These are phyloP conservation scores for Caretta caretta DNA, from an alignment of 2,113 vertebrate species.

Conservation along the genomic window DNA sequence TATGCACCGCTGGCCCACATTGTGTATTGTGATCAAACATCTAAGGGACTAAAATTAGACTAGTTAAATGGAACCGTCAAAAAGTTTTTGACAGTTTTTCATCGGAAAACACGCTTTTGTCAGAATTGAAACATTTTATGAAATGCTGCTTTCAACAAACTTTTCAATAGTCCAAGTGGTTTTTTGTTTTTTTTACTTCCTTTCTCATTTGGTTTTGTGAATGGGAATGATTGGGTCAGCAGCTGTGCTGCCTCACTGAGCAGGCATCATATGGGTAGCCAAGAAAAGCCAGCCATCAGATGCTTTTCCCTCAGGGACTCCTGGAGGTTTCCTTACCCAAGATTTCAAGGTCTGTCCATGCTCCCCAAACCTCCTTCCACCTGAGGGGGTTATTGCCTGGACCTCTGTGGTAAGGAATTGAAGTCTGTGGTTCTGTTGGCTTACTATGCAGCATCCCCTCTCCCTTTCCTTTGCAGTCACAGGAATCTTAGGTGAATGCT, in stretches of 20 bases:
- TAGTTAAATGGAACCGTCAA: neutral
- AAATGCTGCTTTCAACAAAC: neutral
- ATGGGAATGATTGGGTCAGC: neutral
- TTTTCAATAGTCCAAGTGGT: neutral
- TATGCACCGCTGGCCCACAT: neutral
- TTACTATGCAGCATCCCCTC: neutral
- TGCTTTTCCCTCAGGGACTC: neutral
- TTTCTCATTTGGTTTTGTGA: neutral
- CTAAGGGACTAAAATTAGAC: neutral
- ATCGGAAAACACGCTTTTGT: neutral
- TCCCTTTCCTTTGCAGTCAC: neutral
- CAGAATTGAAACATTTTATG: neutral
- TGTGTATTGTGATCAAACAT: neutral
- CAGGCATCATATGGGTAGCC: neutral
- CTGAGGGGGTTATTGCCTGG: fast-evolving
- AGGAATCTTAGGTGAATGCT: neutral
- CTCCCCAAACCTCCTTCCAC: neutral
- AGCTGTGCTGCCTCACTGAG: neutral
- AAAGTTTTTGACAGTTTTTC: neutral
- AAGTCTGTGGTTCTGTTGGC: neutral
- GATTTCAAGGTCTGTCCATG: neutral
- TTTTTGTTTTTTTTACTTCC: neutral
- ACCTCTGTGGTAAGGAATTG: neutral
- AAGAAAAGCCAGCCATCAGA: neutral
- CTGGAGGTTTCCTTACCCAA: neutral